phyloP scores from a whole-genome alignment of 2,797 vertebrate genomes.

The Chelidonichthys spinosus region DNA sequence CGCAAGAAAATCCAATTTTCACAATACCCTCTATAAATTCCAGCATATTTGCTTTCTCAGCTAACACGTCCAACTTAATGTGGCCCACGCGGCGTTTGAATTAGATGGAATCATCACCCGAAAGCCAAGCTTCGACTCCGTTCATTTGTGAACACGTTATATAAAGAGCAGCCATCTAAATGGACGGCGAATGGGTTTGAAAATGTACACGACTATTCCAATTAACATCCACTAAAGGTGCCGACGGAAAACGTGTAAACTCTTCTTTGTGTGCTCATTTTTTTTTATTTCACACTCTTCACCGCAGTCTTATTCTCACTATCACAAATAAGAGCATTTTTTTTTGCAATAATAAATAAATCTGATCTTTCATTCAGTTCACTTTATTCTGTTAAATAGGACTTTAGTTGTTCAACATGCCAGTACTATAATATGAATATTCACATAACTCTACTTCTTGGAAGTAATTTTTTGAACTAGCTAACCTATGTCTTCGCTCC shows the following conservation, averaged over 20 bases:
- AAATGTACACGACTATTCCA: slow-evolving; percentile 6
- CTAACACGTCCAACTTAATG: slow-evolving; percentile 64
- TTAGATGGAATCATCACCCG: slow-evolving; percentile 54
- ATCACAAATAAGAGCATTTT: no score
- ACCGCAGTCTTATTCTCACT: not conserved
- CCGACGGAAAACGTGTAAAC: slow-evolving; percentile 33
- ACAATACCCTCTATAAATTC: slow-evolving; percentile 50
- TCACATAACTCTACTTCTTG: no score
- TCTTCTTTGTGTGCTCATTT: slow-evolving; percentile 8
- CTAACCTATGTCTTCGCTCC: no score
- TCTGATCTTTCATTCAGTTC: no score
- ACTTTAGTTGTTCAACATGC: no score
- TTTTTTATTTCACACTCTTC: slow-evolving; percentile 23
- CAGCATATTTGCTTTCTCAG: slow-evolving; percentile 61
- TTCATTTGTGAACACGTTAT: slow-evolving; percentile 53
- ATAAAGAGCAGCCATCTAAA: not conserved
- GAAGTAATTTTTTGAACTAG: no score
- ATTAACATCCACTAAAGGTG: slow-evolving; percentile 12
- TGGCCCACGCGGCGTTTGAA: slow-evolving; percentile 60
- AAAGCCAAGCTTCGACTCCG: slow-evolving; percentile 44
- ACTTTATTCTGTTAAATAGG: no score
- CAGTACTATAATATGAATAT: no score
- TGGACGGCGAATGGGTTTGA: not conserved
- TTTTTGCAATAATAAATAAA: no score
- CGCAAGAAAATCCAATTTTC: slow-evolving; percentile 45